Evolutionary conservation across 1,140 invertebrate genomes (phyloP), one percentile per base, ranked within the genome.

Genomic region (Saccostrea glomerata): DNA sequence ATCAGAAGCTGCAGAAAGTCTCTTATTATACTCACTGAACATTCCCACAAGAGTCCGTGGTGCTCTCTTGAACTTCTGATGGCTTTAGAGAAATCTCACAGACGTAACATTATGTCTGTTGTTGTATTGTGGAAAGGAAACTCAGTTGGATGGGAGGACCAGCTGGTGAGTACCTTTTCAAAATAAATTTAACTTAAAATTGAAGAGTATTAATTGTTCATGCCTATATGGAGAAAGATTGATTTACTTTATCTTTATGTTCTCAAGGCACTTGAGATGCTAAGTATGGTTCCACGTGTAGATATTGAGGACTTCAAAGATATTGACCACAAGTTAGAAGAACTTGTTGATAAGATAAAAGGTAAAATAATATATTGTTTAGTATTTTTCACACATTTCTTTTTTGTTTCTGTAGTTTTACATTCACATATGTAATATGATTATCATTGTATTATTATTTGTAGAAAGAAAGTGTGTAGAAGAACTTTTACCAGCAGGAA

Each of bases 21-120:
- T 30, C 58, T 89, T 12, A 56, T 89, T 17, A 56, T 86, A 25
- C 47, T 89, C 0, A 86, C 88, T 1, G 30, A 86, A 60, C 54
- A 86, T 70, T 86, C 88, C 5, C 17, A 84, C 12, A 36, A 84
- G 3, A 89, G 88, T 84, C 40, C 82, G 6, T 89, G 88, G 88
- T 89, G 88, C 70, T 84, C 77, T 12, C 70, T 89, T 13, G 88
- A 89, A 23, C 30, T 89, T 15, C 25, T 89, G n/a, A 47, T 89
- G 30, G 85, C 84, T 58, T 23, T 89, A 30, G 88, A 89, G 63
- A 86, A 86, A 56, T 82, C 88, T n/a, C 88, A 89, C 23, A 84
- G 82, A 73, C 66, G 40, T 0, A 86, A 89, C 20, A 23, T 17
- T 6, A 47, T 84, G 23, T 83, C 85, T 54, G 85, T 89, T 56